Evolutionary conservation across 1,140 invertebrate species (phyloP), one percentile per base, ranked within the genome.

Genomic region (Mesaphorura yosii): DNA sequence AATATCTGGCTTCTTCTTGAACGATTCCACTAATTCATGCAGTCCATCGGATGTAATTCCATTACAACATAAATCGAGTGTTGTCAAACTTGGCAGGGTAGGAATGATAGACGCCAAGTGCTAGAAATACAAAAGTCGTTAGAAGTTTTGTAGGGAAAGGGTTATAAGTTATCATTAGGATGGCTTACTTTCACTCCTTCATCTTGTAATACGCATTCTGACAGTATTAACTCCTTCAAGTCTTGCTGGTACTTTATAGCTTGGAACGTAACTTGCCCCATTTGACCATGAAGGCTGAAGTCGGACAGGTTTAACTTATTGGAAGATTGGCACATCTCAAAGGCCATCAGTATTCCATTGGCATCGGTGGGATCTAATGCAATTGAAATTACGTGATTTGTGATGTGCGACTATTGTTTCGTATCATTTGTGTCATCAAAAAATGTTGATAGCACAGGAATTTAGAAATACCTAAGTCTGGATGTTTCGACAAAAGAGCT

Each of bases 121-220:
- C 51, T 58, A 38, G 14, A 31, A 44, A 25, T 34, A 34, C 10
- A 34, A 34, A 34, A 34, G n/a, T n/a, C 31, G n/a, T 34, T 34
- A 10, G 10, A 34, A 34, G 10, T 34, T 34, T n/a, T n/a, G n/a
- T n/a, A n/a, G n/a, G n/a, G 15, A 39, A 5, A 42, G 39, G n/a
- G 17, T 6, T 25, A n/a, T 6, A 28, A 51, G 10, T 15, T 31
- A 51, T 23, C 15, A 22, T 29, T 44, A 29, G 44, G 23, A 23
- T 23, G 20, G 37, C 40, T 48, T 53, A 55, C 55, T 40, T 52
- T 48, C 3, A 58, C 22, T 20, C 57, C 60, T 31, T 46, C 49
- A 31, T 62, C 60, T 27, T 38, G 49, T 4, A 62, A 31, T 20
- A 52, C 54, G 31, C 55, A 58, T 17, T 55, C 60, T 27, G 54